Evolutionary conservation across 2,113 vertebrate species (phyloP).

Genomic region (Seriola rivoliana): DNA sequence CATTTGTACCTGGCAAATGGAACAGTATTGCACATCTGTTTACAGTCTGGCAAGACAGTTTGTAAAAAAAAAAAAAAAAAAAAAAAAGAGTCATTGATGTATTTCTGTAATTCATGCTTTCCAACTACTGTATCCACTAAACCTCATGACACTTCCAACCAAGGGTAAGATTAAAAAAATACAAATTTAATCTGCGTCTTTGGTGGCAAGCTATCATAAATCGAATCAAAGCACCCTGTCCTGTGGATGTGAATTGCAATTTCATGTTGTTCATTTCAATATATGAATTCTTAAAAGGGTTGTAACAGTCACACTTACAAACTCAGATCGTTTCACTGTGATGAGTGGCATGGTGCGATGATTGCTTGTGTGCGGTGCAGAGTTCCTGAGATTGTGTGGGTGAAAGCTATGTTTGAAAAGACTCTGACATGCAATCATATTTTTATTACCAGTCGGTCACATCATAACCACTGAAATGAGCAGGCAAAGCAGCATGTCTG

Average conservation of each 20-base stretch:
- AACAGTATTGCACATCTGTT: conserved; percentile 53
- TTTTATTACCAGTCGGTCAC: conserved; percentile 46
- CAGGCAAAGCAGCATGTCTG: conserved; percentile 6
- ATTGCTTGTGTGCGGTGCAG: conserved; percentile 14
- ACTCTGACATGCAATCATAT: conserved; percentile 52
- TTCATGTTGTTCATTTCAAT: conserved; percentile 37
- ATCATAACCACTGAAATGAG: conserved; percentile 27
- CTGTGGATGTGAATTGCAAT: neutral
- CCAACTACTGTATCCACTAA: conserved; percentile 2
- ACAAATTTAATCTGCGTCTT: conserved; percentile 21
- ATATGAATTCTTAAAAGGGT: conserved; percentile 21
- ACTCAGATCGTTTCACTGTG: conserved; percentile 9
- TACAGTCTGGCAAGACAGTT: conserved; percentile 4
- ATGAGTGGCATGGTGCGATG: conserved; percentile 26
- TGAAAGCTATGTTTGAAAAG: conserved; percentile 37
- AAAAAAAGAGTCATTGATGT: neutral
- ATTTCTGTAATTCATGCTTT: conserved; percentile 15
- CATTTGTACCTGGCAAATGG: conserved; percentile 61
- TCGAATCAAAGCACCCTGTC: conserved; percentile 17
- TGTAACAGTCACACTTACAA: conserved; percentile 20
- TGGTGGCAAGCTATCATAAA: conserved; percentile 11
- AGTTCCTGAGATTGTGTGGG: conserved; percentile 38
- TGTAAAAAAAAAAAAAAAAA: neutral
- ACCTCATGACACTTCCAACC: neutral
- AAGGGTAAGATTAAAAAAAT: neutral